Evolutionary conservation across 2,113 vertebrate genomes (phyloP).

Genomic region (Notothenia coriiceps): DNA sequence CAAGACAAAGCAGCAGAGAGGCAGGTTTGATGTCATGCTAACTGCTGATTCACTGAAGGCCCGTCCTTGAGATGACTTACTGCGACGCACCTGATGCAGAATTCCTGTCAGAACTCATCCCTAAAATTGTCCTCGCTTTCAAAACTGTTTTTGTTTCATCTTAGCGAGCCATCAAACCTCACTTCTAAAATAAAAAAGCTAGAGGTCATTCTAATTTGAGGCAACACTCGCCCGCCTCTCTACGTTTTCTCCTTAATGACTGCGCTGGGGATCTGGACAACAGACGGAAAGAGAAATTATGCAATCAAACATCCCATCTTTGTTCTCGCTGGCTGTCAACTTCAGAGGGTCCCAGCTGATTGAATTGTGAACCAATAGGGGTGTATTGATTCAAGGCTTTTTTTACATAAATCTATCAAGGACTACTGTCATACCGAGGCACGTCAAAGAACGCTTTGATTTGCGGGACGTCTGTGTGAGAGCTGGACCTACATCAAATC

Average conservation of each 20-base stretch:
- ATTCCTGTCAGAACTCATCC: slow-evolving; percentile 5
- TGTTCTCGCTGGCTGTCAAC: slow-evolving; percentile 7
- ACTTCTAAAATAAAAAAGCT: slow-evolving; percentile 11
- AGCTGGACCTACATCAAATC: slow-evolving; percentile 52
- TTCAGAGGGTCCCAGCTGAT: slow-evolving; percentile 25
- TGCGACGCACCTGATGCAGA: slow-evolving; percentile 19
- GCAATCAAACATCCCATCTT: slow-evolving; percentile 12
- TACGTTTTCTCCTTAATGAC: slow-evolving; percentile 17
- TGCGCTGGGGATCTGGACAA: slow-evolving; percentile 7
- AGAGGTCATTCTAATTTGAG: slow-evolving; percentile 22
- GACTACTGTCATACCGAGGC: slow-evolving; percentile 39
- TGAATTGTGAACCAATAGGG: slow-evolving; percentile 7
- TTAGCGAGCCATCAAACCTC: slow-evolving; percentile 20
- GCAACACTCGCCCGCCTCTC: not conserved
- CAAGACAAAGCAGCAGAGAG: slow-evolving; percentile 15
- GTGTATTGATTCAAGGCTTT: slow-evolving; percentile 41
- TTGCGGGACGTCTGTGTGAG: slow-evolving; percentile 39
- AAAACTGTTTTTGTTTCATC: slow-evolving; percentile 1
- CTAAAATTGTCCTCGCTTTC: slow-evolving; percentile 19
- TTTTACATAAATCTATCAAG: slow-evolving; percentile 49
- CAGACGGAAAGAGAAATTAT: slow-evolving; percentile 16
- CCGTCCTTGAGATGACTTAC: slow-evolving; percentile 36
- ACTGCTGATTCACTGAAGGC: slow-evolving; percentile 13
- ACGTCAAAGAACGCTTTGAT: slow-evolving; percentile 65
- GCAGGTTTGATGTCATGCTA: slow-evolving; percentile 46